Percentiles rank a stretch among this genome's conserved stretches.
phyloP scores from a whole-genome alignment of 2,113 vertebrate genomes.

The Tapirus terrestris region DNA sequence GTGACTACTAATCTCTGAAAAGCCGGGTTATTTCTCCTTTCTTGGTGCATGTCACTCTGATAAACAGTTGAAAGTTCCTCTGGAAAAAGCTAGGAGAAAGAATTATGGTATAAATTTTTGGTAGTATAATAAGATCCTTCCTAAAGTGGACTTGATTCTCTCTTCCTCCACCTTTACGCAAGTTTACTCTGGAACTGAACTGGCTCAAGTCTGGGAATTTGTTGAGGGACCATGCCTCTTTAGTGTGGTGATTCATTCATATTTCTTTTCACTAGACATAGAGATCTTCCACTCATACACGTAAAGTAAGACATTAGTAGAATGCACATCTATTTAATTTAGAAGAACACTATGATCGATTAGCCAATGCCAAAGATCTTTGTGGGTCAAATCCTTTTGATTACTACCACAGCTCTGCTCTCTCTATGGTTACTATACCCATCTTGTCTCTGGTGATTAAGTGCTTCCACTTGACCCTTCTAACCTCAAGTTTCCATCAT shows the following conservation, averaged over 20 bases:
- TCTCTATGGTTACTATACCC: neutral
- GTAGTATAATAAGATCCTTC: neutral
- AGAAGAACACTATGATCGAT: conserved; percentile 13
- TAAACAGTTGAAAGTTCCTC: neutral
- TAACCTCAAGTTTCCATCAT: conserved; percentile 1
- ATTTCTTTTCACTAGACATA: neutral
- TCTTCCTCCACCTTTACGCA: neutral
- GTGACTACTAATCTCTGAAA: neutral
- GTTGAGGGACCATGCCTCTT: neutral
- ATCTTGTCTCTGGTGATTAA: conserved; percentile 59
- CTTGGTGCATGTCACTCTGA: no score
- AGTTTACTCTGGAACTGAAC: neutral
- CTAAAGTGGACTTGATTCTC: neutral
- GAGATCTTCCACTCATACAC: neutral
- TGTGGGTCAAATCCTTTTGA: conserved; percentile 49
- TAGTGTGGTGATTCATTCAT: neutral
- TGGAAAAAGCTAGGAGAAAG: neutral
- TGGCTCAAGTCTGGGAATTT: neutral
- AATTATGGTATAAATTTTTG: neutral
- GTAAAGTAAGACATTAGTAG: neutral
- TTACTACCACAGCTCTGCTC: neutral
- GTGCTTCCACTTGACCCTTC: neutral
- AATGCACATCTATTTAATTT: neutral
- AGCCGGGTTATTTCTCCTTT: neutral
- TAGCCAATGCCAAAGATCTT: conserved; percentile 49